phyloP scores from a whole-genome alignment of 1,140 invertebrate genomes.

The Chironomus striatipennis region DNA sequence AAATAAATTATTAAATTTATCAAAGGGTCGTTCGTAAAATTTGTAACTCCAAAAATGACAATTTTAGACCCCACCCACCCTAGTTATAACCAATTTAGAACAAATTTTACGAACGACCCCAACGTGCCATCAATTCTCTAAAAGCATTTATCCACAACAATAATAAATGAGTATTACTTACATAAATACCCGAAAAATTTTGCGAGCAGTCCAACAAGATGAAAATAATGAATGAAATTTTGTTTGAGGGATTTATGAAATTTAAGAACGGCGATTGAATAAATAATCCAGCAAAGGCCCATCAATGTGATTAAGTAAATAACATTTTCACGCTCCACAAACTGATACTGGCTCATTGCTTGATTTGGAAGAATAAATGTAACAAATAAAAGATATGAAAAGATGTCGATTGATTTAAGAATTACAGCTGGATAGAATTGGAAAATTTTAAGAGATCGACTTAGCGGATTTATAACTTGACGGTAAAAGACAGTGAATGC shows the following conservation, averaged over 20 bases:
- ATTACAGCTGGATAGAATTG: not conserved
- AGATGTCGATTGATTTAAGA: not conserved
- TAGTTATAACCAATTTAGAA: too few relatives aligned
- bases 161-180: not conserved
- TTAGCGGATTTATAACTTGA: not conserved
- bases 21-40: too few relatives aligned
- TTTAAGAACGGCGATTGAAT: not conserved
- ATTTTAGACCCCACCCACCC: too few relatives aligned
- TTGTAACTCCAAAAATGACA: too few relatives aligned
- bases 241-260: not conserved
- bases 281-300: slow-evolving; percentile 12
- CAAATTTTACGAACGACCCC: too few relatives aligned
- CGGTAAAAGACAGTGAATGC: not conserved
- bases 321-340: not conserved
- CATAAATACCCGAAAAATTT: slow-evolving; percentile 5
- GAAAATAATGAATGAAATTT: not conserved
- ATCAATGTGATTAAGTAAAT: not conserved
- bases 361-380: not conserved
- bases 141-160: too few relatives aligned
- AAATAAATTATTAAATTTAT: too few relatives aligned
- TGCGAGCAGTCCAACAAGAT: not conserved
- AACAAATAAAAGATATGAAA: not conserved
- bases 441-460: not conserved
- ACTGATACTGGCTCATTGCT: not conserved
- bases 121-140: too few relatives aligned